A percentile compares a stretch with the other conserved stretches of the same genome.
Evolutionary conservation across 2,888 invertebrate genomes (phyloP).

Genomic region (Chloroclysta siterata): DNA sequence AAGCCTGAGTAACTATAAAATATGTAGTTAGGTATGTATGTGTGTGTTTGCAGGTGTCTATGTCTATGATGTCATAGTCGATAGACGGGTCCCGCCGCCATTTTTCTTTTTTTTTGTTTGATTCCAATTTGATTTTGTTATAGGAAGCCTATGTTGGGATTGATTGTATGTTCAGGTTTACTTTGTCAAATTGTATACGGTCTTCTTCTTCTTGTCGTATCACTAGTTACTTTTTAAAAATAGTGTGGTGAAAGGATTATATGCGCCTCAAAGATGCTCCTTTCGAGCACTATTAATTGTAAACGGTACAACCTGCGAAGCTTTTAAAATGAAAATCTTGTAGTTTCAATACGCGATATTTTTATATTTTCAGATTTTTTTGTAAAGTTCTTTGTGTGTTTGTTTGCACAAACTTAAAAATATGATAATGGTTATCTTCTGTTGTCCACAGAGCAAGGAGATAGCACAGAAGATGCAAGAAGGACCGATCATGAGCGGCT

Average conservation of each 20-base stretch:
- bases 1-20: constrained; percentile 16
- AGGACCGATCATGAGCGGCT: constrained; percentile 86
- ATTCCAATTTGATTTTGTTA: constrained; percentile 36
- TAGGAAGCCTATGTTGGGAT: constrained; percentile 24
- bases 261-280: too few relatives aligned
- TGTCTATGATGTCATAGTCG: constrained; percentile 71
- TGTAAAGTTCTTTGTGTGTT: too few relatives aligned
- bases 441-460: constrained; percentile 71
- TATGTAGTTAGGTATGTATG: constrained; percentile 21
- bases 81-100: constrained; percentile 60
- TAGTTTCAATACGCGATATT: too few relatives aligned
- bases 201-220: too few relatives aligned
- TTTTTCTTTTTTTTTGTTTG: constrained; percentile 42
- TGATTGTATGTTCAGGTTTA: not conserved
- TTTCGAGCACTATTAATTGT: too few relatives aligned
- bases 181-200: not conserved
- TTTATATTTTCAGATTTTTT: too few relatives aligned
- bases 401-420: too few relatives aligned
- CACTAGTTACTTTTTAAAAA: too few relatives aligned
- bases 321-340: too few relatives aligned
- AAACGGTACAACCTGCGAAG: too few relatives aligned
- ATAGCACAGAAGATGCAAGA: constrained; percentile 90
- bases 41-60: constrained; percentile 60
- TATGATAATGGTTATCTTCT: constrained; percentile 31
- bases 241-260: too few relatives aligned